Base-by-base conservation (phyloP, 2,113 vertebrate species). In the Lophius piscatorius region DNA sequence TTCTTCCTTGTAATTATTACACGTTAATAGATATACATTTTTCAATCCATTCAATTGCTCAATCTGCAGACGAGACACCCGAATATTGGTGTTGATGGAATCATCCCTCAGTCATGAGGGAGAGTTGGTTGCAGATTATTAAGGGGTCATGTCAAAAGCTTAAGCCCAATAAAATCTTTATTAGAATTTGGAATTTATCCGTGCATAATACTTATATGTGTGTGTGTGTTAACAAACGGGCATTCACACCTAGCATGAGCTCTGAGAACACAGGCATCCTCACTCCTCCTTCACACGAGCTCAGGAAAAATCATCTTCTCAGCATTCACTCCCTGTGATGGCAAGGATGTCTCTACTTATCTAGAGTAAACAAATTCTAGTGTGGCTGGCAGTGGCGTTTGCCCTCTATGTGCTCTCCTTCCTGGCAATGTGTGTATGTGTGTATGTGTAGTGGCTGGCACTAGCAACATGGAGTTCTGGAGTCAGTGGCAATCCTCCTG, bases 261-360 rank as follows among this genome's bases (percentile, higher is more conserved):
- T 24, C 28, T 21, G 56, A 44, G 34, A 24, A 1, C 9, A 10
- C 17, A 21, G 5, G 44, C 49, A 12, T 20, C 26, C 41, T 5
- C 8, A 1, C 38, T 40, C 16, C 8, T 39, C 35, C 38, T 52
- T 46, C 31, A n/a, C 63, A 48, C 24, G 10, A 56, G 42, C 68
- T 68, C 48, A 61, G 62, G 68, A 56, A 57, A 62, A 70, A 63
- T 55, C 55, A 28, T 78, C 70, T 36, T 47, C 76, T 55, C 63
- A 13, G 52, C 52, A 8, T 51, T 78, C 74, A 72, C 54, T 74
- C 71, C 35, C 58, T 73, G 71, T 5, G 46, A 72, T 46, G 71
- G 66, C 76, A 45, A 73, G 14, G 60, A 72, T 71, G 78, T 84
- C 78, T 76, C 49, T 51, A 35, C 76, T 59, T 45, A 72, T 88